Base-by-base conservation (phyloP, 1,140 invertebrate genomes). In the Tetramorium simillimum region DNA sequence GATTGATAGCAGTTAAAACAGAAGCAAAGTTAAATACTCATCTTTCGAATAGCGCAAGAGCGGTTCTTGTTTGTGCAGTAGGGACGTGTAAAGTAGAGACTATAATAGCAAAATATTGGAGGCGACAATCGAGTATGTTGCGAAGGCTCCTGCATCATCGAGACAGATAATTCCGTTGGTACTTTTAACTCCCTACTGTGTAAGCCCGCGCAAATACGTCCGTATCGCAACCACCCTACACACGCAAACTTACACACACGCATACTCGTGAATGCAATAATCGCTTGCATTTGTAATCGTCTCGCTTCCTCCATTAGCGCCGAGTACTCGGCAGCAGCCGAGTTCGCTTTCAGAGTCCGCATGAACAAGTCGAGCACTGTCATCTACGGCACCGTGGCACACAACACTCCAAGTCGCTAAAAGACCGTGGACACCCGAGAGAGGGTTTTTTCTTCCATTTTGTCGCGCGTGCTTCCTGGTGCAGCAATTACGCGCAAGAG, bases 251-350 rank as follows among this genome's bases (percentile, higher is more conserved):
- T 10, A 14, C 6, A 53, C 40, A 40, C 14, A 0, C 58, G 16
- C 4, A 10, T 16, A 14, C 58, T 21, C 18, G 5, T 6, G 16
- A n/a, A 58, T 33, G 53, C 40, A 43, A 73, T 84, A 84, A 84
- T 73, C 80, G 69, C 24, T 51, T 62, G 70, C 43, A 78, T 85
- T 78, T 53, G 82, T 78, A 85, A 85, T 85, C 73, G 73, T 85
- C 49, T 85, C 82, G 82, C 73, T 85, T 85, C 82, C 73, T 73
- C 73, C 82, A 85, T 85, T 85, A 85, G 82, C 12, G 62, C 37
- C 60, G 60, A 65, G 60, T 65, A 49, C 82, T 78, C 78, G 33
- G n/a, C 51, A 14, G 69, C 72, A 78, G 28, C 40, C 73, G 82
- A 78, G 58, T 63, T 85, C 73, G 73, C 73, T 85, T 85, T 85